Evolutionary conservation across 2,113 vertebrate genomes (phyloP), one percentile per base, ranked within the genome.

Genomic region (Hippoglossus stenolepis): DNA sequence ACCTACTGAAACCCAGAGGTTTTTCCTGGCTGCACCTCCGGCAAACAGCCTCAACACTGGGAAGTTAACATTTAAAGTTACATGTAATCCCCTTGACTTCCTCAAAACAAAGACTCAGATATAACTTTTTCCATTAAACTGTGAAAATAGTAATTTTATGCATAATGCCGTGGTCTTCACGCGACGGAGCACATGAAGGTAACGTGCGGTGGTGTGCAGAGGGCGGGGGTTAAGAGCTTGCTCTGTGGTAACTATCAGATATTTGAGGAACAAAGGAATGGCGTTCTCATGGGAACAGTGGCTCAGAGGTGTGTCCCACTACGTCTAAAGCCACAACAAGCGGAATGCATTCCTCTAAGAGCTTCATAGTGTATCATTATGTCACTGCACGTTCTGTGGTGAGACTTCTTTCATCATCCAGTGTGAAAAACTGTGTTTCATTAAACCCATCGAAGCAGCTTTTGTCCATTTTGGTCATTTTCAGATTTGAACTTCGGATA

Each of bases 211-310:
- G 83, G 74, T 62, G 68, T 82, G 70, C 49, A 59, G 49, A 47
- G 28, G 35, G 60, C 69, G 79, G 45, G 3, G 1, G 1, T 43
- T n/a, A n/a, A n/a, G n/a, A 4, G 5, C 6, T 31, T 31, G 31
- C 45, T 18, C 45, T 49, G 45, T 18, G 6, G 80, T 67, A 79
- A 85, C 85, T 77, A 85, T 86, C 74, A 79, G 80, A 86, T 83
- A 74, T 90, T 86, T 73, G 79, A 72, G 77, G 73, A 90, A 89
- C 86, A 91, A 88, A 88, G 82, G 80, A 67, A 59, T 47, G 28
- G 75, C 77, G 20, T 21, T 54, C 51, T 54, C 51, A 9, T 89
- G 83, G 89, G 80, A 90, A 86, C 65, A 47, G 58, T 14, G 35
- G 43, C 62, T 66, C 8, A 5, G 80, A 83, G 84, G 69, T 80